A percentile compares a stretch with the other conserved stretches of the same genome.
These are phyloP conservation scores for Polietes domitor DNA, from an alignment of 2,888 invertebrate species.

Conservation along the genomic window DNA sequence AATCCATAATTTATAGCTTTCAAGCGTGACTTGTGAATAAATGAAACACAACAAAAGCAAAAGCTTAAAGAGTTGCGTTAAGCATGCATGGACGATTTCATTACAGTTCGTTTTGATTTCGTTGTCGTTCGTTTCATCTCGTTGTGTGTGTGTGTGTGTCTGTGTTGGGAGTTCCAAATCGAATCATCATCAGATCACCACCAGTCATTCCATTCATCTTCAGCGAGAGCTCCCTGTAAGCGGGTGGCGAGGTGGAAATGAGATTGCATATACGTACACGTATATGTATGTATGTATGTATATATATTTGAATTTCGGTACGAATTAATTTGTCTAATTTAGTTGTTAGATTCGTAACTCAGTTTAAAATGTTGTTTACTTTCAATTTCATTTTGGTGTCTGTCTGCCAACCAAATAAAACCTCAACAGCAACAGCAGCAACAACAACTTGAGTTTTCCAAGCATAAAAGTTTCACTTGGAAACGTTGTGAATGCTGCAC, in stretches of 20 bases:
- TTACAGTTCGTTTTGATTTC: conserved; percentile 33
- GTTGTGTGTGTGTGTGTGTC: no score
- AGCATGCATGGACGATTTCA: conserved; percentile 46
- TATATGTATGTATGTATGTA: no score
- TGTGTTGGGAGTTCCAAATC: not conserved
- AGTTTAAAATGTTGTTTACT: conserved; percentile 3
- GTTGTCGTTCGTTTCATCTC: conserved; percentile 3
- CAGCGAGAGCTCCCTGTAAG: no score
- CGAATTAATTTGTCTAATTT: conserved; percentile 21
- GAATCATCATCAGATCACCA: not conserved
- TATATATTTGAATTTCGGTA: not conserved
- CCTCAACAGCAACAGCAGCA: not conserved
- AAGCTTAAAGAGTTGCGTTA: conserved; percentile 26
- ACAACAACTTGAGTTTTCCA: not conserved
- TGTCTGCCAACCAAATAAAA: not conserved
- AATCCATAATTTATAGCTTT: conserved; percentile 38
- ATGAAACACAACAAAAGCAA: not conserved
- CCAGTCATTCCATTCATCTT: not conserved
- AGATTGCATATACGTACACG: no score
- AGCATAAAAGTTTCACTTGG: not conserved
- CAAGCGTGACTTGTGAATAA: conserved; percentile 52
- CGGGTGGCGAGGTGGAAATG: no score
- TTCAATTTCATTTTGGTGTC: conserved; percentile 8
- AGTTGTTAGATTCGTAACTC: not conserved
- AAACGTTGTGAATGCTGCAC: not conserved